phyloP scores from a whole-genome alignment of 2,888 invertebrate genomes.

The Drosophila mimetica region DNA sequence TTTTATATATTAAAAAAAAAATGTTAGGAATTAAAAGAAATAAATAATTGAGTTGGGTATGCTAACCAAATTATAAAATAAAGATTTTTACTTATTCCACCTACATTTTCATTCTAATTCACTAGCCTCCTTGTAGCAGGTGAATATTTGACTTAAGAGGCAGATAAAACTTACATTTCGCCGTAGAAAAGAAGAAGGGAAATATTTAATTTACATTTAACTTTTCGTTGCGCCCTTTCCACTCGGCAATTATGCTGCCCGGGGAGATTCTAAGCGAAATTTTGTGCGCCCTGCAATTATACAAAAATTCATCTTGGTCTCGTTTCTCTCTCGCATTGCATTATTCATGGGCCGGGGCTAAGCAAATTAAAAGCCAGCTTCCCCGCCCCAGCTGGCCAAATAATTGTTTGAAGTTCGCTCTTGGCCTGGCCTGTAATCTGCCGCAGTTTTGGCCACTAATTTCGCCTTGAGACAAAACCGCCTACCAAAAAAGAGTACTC shows the following conservation, averaged over 20 bases:
- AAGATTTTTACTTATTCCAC: neutral
- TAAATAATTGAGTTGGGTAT: no score
- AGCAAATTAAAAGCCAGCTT: slow-evolving; percentile 50
- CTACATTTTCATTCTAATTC: slow-evolving; percentile 5
- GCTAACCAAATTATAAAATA: neutral
- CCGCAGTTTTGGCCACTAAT: slow-evolving; percentile 76
- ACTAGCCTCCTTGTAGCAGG: slow-evolving; percentile 7
- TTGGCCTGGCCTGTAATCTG: slow-evolving; percentile 70
- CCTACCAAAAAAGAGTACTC: slow-evolving; percentile 49
- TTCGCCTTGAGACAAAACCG: slow-evolving; percentile 69
- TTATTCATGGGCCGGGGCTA: slow-evolving; percentile 49
- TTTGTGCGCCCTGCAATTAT: slow-evolving; percentile 45
- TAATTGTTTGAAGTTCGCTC: slow-evolving; percentile 74
- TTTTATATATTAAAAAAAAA: neutral
- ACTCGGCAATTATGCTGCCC: slow-evolving; percentile 39
- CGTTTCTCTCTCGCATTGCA: slow-evolving; percentile 35
- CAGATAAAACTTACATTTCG: slow-evolving; percentile 26
- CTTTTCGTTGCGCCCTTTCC: slow-evolving; percentile 21
- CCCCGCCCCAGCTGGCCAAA: slow-evolving; percentile 48
- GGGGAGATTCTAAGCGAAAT: slow-evolving; percentile 48
- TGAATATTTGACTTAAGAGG: slow-evolving; percentile 33
- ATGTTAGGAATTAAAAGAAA: neutral
- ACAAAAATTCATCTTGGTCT: slow-evolving; percentile 45
- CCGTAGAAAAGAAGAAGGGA: slow-evolving; percentile 16
- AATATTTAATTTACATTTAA: slow-evolving; percentile 46